Conservation (phyloP, 1,140 invertebrate species). For the Procambarus virginalis region DNA sequence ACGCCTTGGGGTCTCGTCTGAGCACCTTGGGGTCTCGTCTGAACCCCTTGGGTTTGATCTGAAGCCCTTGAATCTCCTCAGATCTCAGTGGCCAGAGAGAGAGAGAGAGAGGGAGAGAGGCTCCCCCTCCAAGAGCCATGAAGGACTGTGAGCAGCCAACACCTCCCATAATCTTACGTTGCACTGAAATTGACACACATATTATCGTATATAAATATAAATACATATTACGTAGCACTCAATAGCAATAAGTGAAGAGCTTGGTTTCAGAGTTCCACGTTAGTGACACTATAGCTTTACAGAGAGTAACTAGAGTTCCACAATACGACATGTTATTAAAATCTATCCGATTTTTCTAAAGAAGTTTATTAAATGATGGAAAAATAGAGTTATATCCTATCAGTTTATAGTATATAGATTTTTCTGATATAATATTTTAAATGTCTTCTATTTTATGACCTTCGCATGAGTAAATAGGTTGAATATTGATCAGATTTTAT, state of each 20-base stretch:
- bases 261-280: slow-evolving; percentile 38
- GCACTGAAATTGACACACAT: slow-evolving; percentile 42
- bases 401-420: slow-evolving; percentile 27
- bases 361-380: slow-evolving; percentile 5
- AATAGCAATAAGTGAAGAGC: slow-evolving; percentile 63
- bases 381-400: slow-evolving; percentile 17
- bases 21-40: no score
- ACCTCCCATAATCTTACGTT: slow-evolving; percentile 39
- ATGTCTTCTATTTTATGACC: slow-evolving; percentile 22
- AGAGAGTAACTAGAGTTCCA: slow-evolving; percentile 16
- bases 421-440: slow-evolving; percentile 34
- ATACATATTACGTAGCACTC: slow-evolving; percentile 61
- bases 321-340: slow-evolving; percentile 30
- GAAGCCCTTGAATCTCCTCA: no score
- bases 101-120: no score
- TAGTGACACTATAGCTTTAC: slow-evolving; percentile 19
- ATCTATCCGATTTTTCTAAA: slow-evolving; percentile 19
- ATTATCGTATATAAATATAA: slow-evolving; percentile 56
- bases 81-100: no score
- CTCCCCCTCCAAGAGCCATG: background rate
- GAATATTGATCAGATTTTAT: slow-evolving; percentile 19
- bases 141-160: slow-evolving; percentile 13
- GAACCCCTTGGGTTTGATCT: no score
- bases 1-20: no score
- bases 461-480: slow-evolving; percentile 26